Base-by-base conservation (phyloP, 2,113 vertebrate genomes). In the Riparia riparia region DNA sequence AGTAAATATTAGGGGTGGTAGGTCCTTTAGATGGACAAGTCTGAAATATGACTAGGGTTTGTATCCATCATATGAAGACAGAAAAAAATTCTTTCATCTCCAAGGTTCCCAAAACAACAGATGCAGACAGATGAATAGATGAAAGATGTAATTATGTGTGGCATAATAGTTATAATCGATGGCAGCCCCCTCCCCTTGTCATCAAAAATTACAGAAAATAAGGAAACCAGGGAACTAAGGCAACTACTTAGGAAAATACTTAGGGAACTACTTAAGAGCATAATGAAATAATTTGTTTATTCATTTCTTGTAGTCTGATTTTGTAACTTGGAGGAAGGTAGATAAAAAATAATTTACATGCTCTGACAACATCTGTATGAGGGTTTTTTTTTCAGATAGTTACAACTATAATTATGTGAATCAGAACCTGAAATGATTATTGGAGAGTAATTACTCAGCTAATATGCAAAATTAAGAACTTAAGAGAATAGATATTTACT, bases 111-210 rank as follows among this genome's bases (percentile, higher is more conserved):
- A 50, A 50, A 57, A 31, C 19, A 50, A 42, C 13, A 76, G 31
- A 50, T 25, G 19, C 17, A 76, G 34, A 58, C 19, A 20, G 19
- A 50, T 57, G 31, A 42, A 29, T 1, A 16, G 29, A 65, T 8
- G 15, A 49, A 74, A 56, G 16, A 29, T 76, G 12, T 9, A 34
- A 76, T 57, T 50, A 74, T 42, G 20, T 16, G 34, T 66, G 16
- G 10, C 16, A 42, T 28, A 29, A 34, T 44, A 24, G 2, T 18
- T 54, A 31, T 17, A 66, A 56, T 14, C 8, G 8, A 19, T 34
- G 20, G 19, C 20, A 57, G 13, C 4, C 13, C 2, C 2, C 17
- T 2, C 3, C 11, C 4, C 20, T 9, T 37, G 4, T 20, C 7
- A 57, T 10, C 5, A 76, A 42, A 66, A 86, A 25, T 34, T 66